Conservation (phyloP, 1,140 invertebrate species). For the Pissodes strobi region DNA sequence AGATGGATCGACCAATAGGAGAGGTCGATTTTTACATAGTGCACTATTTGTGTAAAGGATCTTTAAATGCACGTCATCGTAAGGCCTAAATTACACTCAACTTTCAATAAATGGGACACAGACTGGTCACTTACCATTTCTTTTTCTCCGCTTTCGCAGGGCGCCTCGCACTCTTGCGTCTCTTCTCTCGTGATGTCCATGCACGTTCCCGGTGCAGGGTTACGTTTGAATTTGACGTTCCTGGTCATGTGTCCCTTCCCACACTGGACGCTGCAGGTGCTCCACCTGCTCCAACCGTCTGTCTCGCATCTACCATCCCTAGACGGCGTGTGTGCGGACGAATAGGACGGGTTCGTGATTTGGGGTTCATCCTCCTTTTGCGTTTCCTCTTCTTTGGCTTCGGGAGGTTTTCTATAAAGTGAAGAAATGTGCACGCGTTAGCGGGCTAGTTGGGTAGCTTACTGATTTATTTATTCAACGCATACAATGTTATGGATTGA, state of each 20-base stretch:
- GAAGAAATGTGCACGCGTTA: too few relatives aligned
- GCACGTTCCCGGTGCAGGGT: constrained; percentile 21
- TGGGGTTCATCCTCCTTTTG: too few relatives aligned
- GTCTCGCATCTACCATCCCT: constrained; percentile 24
- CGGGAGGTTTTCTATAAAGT: constrained; percentile 3
- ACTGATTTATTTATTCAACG: not conserved
- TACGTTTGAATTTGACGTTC: constrained; percentile 29
- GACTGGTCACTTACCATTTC: constrained; percentile 9
- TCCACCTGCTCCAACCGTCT: constrained; percentile 65
- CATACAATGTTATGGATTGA: not conserved
- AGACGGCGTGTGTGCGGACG: not conserved
- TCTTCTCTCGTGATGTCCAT: constrained; percentile 22
- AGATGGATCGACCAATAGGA: too few relatives aligned
- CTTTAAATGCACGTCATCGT: too few relatives aligned
- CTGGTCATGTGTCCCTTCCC: constrained; percentile 52
- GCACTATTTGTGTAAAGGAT: too few relatives aligned
- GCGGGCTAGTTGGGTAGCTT: not conserved
- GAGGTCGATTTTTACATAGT: too few relatives aligned
- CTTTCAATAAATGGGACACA: not conserved
- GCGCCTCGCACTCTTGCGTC: constrained; percentile 30
- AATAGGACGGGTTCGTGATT: too few relatives aligned
- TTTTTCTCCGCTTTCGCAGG: constrained; percentile 15
- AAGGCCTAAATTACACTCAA: too few relatives aligned
- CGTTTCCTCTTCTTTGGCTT: constrained; percentile 13
- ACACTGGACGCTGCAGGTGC: constrained; percentile 64